Base-by-base conservation (phyloP, 2,113 vertebrate species). In the Cynocephalus volans region DNA sequence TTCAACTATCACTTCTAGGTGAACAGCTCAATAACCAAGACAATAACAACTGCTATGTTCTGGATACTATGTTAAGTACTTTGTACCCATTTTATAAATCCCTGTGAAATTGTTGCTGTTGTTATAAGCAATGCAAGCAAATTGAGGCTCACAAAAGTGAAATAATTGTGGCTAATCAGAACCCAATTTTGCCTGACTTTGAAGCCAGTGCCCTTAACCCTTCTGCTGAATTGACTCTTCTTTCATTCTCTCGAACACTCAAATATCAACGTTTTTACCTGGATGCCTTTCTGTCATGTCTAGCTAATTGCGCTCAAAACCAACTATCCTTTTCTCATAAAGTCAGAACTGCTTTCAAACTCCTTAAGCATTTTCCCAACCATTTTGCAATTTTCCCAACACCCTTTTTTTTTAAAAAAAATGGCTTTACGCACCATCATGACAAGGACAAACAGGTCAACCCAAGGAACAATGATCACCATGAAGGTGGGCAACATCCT, bases 401-500 rank as follows among this genome's bases (percentile, higher is more conserved):
- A 85, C 11, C 33, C 24, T 82, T 62, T 2, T 73, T 52, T 82
- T 62, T 2, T 73, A 41, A 11, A 76, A 88, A 80, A 70, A 31
- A 18, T 15, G 41, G 7, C 19, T 31, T 77, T 52, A 13, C 4
- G 28, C 1, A 24, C 4, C 19, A 9, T 52, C 13, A 28, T 36
- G 65, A 65, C 28, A 62, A 92, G 64, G 26, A 45, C 24, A 50
- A 60, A 69, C 3, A 72, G 13, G 10, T 50, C 73, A 58, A 1
- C 23, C 5, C 1, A 2, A 83, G 72, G 50, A 60, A 24, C 12
- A 11, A 7, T 56, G 45, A 72, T n/a, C 13, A 26, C 13, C 0
- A 0, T 11, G 72, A 14, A 13, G 1, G 45, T 14, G 5, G 10
- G 8, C 4, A 48, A 19, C 6, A 31, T 6, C 18, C 28, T 13